These are phyloP conservation scores for Drosophila meridionalis DNA, from an alignment of 2,888 invertebrate species.

Conservation along the genomic window DNA sequence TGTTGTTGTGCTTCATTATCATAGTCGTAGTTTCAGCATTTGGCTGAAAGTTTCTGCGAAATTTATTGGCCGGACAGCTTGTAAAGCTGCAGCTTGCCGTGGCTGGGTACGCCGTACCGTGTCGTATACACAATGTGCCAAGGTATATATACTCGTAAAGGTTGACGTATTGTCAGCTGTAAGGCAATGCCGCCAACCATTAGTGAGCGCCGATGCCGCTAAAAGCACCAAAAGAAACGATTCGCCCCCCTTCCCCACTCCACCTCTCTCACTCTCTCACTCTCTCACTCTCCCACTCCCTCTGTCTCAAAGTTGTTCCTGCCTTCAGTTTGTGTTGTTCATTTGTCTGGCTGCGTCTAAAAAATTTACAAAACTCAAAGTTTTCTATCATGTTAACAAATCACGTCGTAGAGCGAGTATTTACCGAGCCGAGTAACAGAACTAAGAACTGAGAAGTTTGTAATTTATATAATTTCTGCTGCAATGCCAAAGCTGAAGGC, in stretches of 20 bases:
- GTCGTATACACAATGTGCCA: constrained; percentile 53
- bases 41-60: constrained; percentile 30
- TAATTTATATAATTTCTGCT: constrained; percentile 77
- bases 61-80: constrained; percentile 59
- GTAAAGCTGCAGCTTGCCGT: constrained; percentile 33
- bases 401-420: constrained; percentile 70
- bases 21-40: constrained; percentile 20
- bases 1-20: constrained; percentile 44
- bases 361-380: constrained; percentile 62
- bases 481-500: constrained; percentile 44
- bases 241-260: no score
- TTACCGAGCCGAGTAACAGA: constrained; percentile 40
- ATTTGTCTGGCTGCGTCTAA: constrained; percentile 49
- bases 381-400: constrained; percentile 82
- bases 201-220: constrained; percentile 34
- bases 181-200: constrained; percentile 25
- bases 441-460: constrained; percentile 67
- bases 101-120: constrained; percentile 1
- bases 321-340: constrained; percentile 34
- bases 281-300: not conserved
- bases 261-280: not conserved
- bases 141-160: not conserved
- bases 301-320: constrained; percentile 42
- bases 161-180: constrained; percentile 21
- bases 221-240: constrained; percentile 42